These are phyloP conservation scores for Simalia tracyae DNA, from an alignment of 2,797 vertebrate genomes.

Conservation along the genomic window DNA sequence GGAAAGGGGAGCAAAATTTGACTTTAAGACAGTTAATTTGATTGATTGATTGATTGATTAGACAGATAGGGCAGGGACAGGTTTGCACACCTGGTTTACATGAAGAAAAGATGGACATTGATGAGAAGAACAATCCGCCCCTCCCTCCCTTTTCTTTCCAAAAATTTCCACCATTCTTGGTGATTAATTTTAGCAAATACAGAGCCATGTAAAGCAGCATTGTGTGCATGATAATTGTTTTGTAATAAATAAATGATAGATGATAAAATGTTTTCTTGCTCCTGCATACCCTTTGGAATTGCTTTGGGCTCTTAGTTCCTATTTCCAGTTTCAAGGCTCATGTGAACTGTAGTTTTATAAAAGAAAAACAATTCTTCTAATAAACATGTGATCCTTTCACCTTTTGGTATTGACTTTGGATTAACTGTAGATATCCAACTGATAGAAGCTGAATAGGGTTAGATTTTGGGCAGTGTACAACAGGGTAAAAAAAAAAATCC, in stretches of 20 bases:
- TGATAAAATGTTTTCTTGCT: constrained; percentile 49
- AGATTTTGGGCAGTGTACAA: background rate
- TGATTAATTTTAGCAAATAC: background rate
- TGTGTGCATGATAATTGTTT: constrained; percentile 55
- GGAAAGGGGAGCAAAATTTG: background rate
- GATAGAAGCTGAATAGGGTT: constrained; percentile 45
- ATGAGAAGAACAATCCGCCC: too few relatives aligned
- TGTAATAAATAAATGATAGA: constrained; percentile 41
- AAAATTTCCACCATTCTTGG: background rate
- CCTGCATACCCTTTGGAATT: constrained; percentile 54
- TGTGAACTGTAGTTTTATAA: constrained; percentile 3
- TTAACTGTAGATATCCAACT: constrained; percentile 89
- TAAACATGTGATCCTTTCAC: constrained; percentile 43
- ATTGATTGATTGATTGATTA: too few relatives aligned
- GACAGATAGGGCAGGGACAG: too few relatives aligned
- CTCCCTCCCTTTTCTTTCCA: too few relatives aligned
- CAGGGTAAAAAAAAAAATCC: background rate
- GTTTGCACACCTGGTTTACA: too few relatives aligned
- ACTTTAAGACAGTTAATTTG: background rate
- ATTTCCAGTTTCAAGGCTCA: constrained; percentile 55
- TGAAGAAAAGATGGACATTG: too few relatives aligned
- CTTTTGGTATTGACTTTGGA: constrained; percentile 63
- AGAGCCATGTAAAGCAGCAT: background rate
- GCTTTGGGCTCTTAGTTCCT: constrained; percentile 57
- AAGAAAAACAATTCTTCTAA: background rate